Base-by-base conservation (phyloP, 2,888 invertebrate genomes). In the Syritta pipiens region DNA sequence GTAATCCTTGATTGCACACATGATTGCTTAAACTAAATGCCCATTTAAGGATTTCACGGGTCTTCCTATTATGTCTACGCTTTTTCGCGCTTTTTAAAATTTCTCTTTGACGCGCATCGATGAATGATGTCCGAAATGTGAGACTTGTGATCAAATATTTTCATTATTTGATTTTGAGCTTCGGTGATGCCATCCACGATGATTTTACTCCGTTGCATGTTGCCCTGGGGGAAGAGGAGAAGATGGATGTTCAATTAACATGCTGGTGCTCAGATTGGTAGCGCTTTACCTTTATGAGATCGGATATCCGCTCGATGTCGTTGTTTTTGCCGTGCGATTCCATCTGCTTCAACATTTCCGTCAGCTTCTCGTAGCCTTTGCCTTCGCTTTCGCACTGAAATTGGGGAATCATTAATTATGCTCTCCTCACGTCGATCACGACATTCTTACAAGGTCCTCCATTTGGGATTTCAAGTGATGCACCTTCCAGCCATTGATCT, bases 401-500 rank as follows among this genome's bases (percentile, higher is more conserved):
- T 14, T 10, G 9, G 77, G n/a, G 14, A 6, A 30, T 19, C 28
- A 35, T 55, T 1, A 4, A 6, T 30, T 48, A 10, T n/a, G 6
- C 10, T 0, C 4, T n/a, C 6, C 1, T 14, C 1, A 12, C 0
- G 5, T 30, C n/a, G 3, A 4, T 10, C n/a, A n/a, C n/a, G 0
- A 14, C 14, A 10, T 5, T 81, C 83, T 65, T 90, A 96, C 97
- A 91, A 97, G 90, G 88, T 97, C 96, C 85, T 97, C 96, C 93
- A 98, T 95, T 90, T 97, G 97, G 40, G 96, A 94, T 32, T 95
- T 95, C 83, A 98, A 91, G 87, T 97, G 97, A 90, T 95, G 94
- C 74, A 98, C 92, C 90, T 97, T 98, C 98, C 98, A 98, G 0
- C 98, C 98, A 83, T 96, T 95, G 12, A 96, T 93, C 89, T 95